phyloP scores from a whole-genome alignment of 2,888 invertebrate species.

The Lithophane ornitopus region DNA sequence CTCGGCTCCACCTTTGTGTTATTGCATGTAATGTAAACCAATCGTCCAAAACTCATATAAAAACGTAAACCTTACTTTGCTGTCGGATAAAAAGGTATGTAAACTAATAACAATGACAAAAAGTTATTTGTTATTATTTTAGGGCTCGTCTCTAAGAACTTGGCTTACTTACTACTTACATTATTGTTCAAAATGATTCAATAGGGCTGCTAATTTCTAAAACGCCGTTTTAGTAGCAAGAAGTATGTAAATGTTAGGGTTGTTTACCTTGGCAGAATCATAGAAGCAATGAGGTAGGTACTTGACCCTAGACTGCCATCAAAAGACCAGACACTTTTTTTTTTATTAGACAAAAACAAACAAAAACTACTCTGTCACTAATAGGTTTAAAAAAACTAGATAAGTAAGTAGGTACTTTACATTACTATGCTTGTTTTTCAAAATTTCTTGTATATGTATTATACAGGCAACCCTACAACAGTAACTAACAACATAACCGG shows the following conservation, averaged over 20 bases:
- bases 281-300: conserved; percentile 10
- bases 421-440: neutral
- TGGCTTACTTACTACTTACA: neutral
- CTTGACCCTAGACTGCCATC: neutral
- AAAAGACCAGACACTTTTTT: neutral
- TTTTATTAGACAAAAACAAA: neutral
- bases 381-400: neutral
- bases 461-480: conserved; percentile 44
- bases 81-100: too few relatives aligned
- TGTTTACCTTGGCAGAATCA: neutral
- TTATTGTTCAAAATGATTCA: conserved; percentile 7
- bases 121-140: too few relatives aligned
- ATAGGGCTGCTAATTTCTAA: neutral
- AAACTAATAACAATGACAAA: too few relatives aligned
- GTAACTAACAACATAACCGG: conserved; percentile 55
- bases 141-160: too few relatives aligned
- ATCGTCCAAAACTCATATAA: too few relatives aligned
- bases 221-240: neutral
- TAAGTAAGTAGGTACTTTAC: too few relatives aligned
- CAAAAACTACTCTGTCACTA: neutral
- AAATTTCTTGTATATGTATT: too few relatives aligned
- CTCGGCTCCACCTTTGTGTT: neutral
- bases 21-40: too few relatives aligned
- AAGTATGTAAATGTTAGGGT: neutral
- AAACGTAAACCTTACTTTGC: too few relatives aligned